Evolutionary conservation across 2,888 invertebrate species (phyloP).

Genomic region (Melitaea athalia): DNA sequence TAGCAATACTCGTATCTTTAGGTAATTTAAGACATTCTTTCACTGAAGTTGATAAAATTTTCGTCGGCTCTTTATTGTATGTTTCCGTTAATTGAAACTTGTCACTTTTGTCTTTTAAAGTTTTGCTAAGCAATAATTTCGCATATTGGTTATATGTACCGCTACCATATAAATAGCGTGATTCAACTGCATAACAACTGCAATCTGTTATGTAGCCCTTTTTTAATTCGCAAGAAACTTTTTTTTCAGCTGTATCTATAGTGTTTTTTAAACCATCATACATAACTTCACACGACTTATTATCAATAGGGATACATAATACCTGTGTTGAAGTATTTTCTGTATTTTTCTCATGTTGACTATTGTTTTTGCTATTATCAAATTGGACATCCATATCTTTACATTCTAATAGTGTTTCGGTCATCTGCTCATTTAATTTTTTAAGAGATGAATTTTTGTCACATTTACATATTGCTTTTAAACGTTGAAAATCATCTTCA

Average conservation of each 20-base stretch:
- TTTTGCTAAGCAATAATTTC: constrained; percentile 17
- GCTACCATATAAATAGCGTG: constrained; percentile 22
- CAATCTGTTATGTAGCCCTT: constrained; percentile 43
- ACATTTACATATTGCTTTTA: constrained; percentile 47
- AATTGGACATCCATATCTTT: constrained; percentile 21
- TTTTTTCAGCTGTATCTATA: constrained; percentile 42
- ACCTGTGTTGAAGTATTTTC: constrained; percentile 17
- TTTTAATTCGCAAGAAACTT: constrained; percentile 39
- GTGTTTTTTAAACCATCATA: constrained; percentile 38
- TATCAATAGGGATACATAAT: constrained; percentile 18
- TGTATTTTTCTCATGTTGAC: background rate
- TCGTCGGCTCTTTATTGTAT: background rate
- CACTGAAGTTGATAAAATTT: background rate
- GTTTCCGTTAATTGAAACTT: background rate
- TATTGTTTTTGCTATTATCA: constrained; percentile 12
- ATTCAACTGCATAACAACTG: constrained; percentile 36
- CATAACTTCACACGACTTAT: constrained; percentile 54
- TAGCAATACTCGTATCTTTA: background rate
- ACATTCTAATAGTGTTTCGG: constrained; percentile 12
- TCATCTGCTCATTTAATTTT: constrained; percentile 14
- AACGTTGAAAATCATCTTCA: constrained; percentile 67
- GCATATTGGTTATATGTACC: constrained; percentile 38
- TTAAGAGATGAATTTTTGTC: constrained; percentile 13
- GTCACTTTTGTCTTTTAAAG: background rate
- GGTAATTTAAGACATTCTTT: constrained; percentile 7